Base-by-base conservation (phyloP, 1,140 invertebrate genomes). In the Lethrus apterus region DNA sequence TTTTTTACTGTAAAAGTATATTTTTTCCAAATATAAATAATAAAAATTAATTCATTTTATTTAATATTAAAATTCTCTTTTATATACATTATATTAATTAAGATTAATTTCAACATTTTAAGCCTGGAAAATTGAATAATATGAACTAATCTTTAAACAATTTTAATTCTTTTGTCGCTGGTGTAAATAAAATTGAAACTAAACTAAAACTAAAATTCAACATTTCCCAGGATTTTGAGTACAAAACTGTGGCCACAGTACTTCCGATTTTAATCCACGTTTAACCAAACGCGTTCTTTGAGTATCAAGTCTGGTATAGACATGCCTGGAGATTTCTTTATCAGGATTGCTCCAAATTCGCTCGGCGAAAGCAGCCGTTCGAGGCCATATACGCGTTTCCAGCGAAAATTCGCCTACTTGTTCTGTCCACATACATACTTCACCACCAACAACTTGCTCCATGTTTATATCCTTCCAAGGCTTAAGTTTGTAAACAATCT, bases 401-500 rank as follows among this genome's bases (percentile, higher is more conserved):
- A 84, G 54, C 24, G 72, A 69, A 30, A 64, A 75, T 8, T 73
- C 66, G 19, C 70, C 71, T 11, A 74, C 65, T 63, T 84, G 79
- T 60, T 86, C 83, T 20, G 72, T 77, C 83, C 83, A 87, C 49
- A 84, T 70, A 43, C 81, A 82, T 3, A 74, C 80, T 54, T 83
- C 79, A 2, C 78, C 81, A 0, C 81, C 81, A 1, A 81, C 54
- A 8, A 80, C 57, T 55, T 70, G 68, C 57, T 21, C 64, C 50
- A 38, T 44, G 18, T 18, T 47, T 52, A 44, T 54, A 51, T 55
- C 33, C 10, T 19, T 69, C 83, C 84, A 85, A 0, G 85, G 86
- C 48, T 79, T 69, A 58, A 89, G 86, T 59, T 79, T 81, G 63
- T 89, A 89, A 3, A 88, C 78, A 45, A 77, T 81, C 60, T 87